Conservation (phyloP, 1,140 invertebrate species). For the Idris sp. region DNA sequence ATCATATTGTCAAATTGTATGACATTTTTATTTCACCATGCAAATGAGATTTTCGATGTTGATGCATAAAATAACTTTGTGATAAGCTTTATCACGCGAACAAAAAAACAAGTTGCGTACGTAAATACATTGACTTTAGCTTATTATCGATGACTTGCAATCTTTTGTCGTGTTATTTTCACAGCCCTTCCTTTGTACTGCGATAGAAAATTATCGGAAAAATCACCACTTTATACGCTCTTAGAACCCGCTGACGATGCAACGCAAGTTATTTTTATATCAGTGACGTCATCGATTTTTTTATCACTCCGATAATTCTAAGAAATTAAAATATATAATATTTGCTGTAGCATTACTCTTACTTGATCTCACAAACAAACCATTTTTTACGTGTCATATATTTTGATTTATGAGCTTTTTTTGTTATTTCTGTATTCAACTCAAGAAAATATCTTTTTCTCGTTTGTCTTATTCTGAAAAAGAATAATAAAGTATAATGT, state of each 20-base stretch:
- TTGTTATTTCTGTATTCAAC: too few relatives aligned
- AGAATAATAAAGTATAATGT: too few relatives aligned
- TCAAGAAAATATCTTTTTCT: too few relatives aligned
- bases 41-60: constrained; percentile 7
- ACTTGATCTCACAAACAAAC: not conserved
- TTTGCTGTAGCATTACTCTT: constrained; percentile 7
- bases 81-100: constrained; percentile 4
- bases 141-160: constrained; percentile 56
- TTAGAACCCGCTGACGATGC: constrained; percentile 55
- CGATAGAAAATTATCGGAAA: constrained; percentile 62
- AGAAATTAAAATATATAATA: constrained; percentile 50
- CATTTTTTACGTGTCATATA: too few relatives aligned
- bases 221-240: constrained; percentile 56
- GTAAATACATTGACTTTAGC: constrained; percentile 23
- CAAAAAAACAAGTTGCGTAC: constrained; percentile 10
- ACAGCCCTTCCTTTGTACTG: constrained; percentile 36
- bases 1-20: too few relatives aligned
- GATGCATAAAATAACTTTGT: not conserved
- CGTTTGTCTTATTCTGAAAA: too few relatives aligned
- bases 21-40: too few relatives aligned
- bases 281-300: constrained; percentile 59
- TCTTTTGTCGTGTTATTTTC: constrained; percentile 53
- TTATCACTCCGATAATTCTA: constrained; percentile 43
- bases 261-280: constrained; percentile 51
- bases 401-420: too few relatives aligned